Conservation (phyloP, 2,888 invertebrate species). For the Lasioglossum leucozonium region DNA sequence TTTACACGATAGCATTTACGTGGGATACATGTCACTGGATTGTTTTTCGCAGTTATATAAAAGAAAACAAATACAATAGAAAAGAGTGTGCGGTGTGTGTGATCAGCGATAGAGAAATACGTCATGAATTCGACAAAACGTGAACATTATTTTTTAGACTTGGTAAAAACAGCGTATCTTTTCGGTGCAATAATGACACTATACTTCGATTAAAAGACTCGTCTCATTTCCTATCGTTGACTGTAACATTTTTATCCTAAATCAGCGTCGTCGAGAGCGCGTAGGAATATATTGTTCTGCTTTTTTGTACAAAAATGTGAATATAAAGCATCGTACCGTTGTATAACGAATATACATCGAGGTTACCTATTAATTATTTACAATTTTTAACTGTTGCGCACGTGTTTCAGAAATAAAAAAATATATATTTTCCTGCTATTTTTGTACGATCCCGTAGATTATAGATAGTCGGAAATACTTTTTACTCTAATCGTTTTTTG, state of each 20-base stretch:
- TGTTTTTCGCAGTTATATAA: constrained; percentile 14
- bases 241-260: neutral
- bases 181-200: neutral
- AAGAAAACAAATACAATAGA: constrained; percentile 1
- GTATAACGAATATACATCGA: constrained; percentile 42
- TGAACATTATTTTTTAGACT: neutral
- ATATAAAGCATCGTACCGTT: constrained; percentile 28
- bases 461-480: constrained; percentile 7
- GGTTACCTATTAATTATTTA: constrained; percentile 42
- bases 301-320: constrained; percentile 45
- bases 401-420: constrained; percentile 29
- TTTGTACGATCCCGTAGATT: neutral
- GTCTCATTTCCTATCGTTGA: neutral
- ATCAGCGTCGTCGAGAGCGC: constrained; percentile 4
- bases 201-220: neutral
- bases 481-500: constrained; percentile 82
- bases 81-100: neutral
- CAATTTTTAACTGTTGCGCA: constrained; percentile 26
- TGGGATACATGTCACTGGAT: neutral
- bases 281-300: constrained; percentile 18
- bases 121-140: neutral
- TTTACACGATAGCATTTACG: constrained; percentile 44
- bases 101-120: constrained; percentile 8
- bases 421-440: constrained; percentile 44
- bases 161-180: neutral